phyloP scores from a whole-genome alignment of 2,888 invertebrate genomes.

The Gymnoscelis rufifasciata region DNA sequence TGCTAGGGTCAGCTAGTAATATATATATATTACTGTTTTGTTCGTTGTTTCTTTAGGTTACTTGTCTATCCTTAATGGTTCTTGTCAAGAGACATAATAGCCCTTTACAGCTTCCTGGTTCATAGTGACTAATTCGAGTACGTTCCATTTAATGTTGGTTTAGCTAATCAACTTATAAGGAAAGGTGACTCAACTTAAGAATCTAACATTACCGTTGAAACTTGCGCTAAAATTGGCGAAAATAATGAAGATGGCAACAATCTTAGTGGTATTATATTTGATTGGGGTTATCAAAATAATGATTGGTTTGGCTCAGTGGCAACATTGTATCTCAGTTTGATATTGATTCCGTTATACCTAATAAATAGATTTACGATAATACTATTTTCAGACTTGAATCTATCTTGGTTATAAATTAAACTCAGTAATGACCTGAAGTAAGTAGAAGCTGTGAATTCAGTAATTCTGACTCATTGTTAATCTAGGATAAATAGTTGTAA shows the following conservation, averaged over 20 bases:
- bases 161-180: constrained; percentile 17
- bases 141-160: constrained; percentile 12
- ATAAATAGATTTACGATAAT: no score
- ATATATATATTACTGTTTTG: no score
- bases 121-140: constrained; percentile 10
- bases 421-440: no score
- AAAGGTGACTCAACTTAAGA: constrained; percentile 13
- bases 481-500: no score
- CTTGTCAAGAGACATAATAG: constrained; percentile 4
- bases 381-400: no score
- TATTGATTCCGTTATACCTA: no score
- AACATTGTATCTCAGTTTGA: no score
- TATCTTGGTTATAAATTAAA: no score
- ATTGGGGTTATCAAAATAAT: not conserved
- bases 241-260: not conserved
- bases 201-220: not conserved
- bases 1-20: no score
- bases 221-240: not conserved
- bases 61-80: not conserved
- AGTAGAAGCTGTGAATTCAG: no score
- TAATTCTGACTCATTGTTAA: no score
- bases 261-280: not conserved
- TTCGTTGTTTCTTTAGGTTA: no score
- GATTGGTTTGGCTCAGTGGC: not conserved
- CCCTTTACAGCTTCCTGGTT: constrained; percentile 16